Conservation (phyloP, 2,797 vertebrate genomes). For the Sebastes aleutianus region DNA sequence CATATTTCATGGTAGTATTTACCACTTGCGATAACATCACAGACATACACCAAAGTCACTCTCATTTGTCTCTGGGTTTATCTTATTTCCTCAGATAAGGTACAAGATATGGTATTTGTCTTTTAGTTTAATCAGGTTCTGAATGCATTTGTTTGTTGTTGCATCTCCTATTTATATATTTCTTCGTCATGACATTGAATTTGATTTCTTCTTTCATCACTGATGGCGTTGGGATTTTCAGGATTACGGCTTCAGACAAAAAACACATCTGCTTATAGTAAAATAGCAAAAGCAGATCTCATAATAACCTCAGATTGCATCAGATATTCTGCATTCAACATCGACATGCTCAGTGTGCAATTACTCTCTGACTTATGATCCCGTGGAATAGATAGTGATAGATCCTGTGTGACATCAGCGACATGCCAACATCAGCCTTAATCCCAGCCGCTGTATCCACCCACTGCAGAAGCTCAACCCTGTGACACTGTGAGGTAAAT, state of each 20-base stretch:
- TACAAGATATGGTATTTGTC: background rate
- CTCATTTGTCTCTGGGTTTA: background rate
- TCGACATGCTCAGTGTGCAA: constrained; percentile 51
- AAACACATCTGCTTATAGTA: constrained; percentile 58
- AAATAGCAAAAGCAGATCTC: constrained; percentile 65
- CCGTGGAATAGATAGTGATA: constrained; percentile 14
- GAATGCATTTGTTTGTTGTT: background rate
- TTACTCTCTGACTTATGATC: constrained; percentile 27
- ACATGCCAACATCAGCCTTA: constrained; percentile 24
- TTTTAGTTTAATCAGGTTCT: background rate
- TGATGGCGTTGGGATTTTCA: constrained; percentile 26
- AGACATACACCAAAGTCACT: background rate
- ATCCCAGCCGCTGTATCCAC: constrained; percentile 5
- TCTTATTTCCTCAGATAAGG: background rate
- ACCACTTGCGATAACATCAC: background rate
- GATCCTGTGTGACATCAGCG: constrained; percentile 4
- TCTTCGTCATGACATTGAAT: constrained; percentile 9
- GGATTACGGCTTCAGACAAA: constrained; percentile 60
- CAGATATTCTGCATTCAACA: constrained; percentile 84
- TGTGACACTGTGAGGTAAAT: constrained; percentile 1
- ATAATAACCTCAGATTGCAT: constrained; percentile 83
- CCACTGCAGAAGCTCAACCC: background rate
- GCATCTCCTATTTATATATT: background rate
- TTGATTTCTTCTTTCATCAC: constrained; percentile 15
- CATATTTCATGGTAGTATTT: background rate